These are phyloP conservation scores for Ephydatia muelleri DNA, from an alignment of 37 sponge, comb jelly and placozoan species.

Conservation along the genomic window DNA sequence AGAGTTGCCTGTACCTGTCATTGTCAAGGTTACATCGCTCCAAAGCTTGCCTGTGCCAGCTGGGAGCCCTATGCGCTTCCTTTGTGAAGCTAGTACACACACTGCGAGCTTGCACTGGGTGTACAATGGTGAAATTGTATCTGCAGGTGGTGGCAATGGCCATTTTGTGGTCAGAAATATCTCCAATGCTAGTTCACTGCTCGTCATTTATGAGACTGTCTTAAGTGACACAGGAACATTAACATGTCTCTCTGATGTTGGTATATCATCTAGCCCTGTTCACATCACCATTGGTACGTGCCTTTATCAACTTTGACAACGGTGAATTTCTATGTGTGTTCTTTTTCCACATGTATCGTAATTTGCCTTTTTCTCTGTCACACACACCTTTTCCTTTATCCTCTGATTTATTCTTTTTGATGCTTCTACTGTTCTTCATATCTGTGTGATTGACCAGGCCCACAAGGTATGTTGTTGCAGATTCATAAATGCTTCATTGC, in stretches of 20 bases:
- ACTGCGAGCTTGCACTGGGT: neutral
- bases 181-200: neutral
- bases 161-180: neutral
- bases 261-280: neutral
- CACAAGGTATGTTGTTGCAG: too few species aligned
- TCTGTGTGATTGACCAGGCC: too few species aligned
- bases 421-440: too few species aligned
- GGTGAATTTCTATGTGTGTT: neutral
- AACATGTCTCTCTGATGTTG: neutral
- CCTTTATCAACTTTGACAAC: neutral
- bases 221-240: neutral
- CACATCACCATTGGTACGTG: neutral
- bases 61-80: neutral
- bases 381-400: too few species aligned
- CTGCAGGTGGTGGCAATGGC: neutral
- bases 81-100: neutral
- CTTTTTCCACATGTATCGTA: too few species aligned
- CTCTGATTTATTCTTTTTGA: too few species aligned
- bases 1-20: neutral
- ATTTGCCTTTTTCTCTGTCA: too few species aligned
- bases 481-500: too few species aligned
- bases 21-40: neutral
- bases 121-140: neutral
- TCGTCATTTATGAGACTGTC: neutral
- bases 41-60: neutral